Evolutionary conservation across 2,888 invertebrate genomes (phyloP), one percentile per base, ranked within the genome.

Genomic region (Drosophila peninsularis): DNA sequence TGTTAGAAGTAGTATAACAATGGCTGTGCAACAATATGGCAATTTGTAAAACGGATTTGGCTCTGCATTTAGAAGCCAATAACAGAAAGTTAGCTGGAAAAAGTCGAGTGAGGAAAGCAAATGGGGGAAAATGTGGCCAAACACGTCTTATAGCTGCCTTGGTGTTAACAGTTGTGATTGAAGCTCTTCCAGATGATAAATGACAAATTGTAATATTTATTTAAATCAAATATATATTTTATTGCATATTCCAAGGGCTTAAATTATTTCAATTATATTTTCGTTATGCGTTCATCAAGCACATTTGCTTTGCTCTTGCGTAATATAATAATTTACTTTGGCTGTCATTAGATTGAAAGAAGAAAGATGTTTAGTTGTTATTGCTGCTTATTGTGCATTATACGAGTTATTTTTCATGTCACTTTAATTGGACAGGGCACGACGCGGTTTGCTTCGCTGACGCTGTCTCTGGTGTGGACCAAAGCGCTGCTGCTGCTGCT

Each of bases 41-140:
- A 84, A 85, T 87, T 84, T 80, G 79, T 69, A 77, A 75, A 81
- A 85, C 84, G 87, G 78, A 87, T 86, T 84, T 84, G 70, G 70
- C 73, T 78, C 58, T 77, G 81, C 83, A 83, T 82, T 85, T 81
- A 78, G 79, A 80, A 85, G 82, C 82, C 87, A 87, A 85, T 87
- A 82, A 87, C 75, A 53, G 54, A 65, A 75, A 75, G 67, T 75
- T 80, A 71, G 67, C 84, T 65, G 55, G 47, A 49, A 66, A 53
- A 61, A 60, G 57, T 54, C 41, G 37, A 52, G 37, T 54, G 53
- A 14, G 39, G 3, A 34, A 9, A 50, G 11, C 19, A 50, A 3
- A 10, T 1, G 34, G n/a, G 34, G 21, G 50, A n/a, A 42, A 37
- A 19, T 19, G 42, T 55, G 42, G 32, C 19, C 32, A 13, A 47